Evolutionary conservation across 2,113 vertebrate species (phyloP).

Genomic region (Rhineura floridana): DNA sequence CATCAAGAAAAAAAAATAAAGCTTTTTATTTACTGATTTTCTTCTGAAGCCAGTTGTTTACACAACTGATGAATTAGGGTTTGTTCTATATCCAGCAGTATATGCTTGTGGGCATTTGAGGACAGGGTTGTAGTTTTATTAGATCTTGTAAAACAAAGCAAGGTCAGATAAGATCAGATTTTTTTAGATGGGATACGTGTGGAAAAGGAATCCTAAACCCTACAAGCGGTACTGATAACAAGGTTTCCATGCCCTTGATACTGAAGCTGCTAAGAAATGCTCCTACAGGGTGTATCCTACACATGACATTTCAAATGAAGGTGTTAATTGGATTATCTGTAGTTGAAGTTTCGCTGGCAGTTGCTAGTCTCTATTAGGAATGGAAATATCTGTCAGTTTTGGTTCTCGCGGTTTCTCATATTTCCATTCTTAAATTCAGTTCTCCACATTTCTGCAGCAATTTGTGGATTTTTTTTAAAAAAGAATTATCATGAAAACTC

Average conservation of each 20-base stretch:
- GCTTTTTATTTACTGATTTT: neutral
- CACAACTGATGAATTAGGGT: neutral
- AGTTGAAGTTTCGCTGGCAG: neutral
- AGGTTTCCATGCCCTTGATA: neutral
- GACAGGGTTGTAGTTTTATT: neutral
- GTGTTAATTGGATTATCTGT: neutral
- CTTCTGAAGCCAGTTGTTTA: neutral
- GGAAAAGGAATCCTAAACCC: neutral
- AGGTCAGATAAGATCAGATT: neutral
- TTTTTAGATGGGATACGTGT: neutral
- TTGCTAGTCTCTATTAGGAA: neutral
- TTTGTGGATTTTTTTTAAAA: too few relatives aligned
- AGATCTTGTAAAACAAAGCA: neutral
- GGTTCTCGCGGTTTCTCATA: too few relatives aligned
- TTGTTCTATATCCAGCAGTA: neutral
- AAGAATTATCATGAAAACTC: too few relatives aligned
- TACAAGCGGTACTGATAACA: neutral
- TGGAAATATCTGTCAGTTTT: too few relatives aligned
- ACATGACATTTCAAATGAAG: neutral
- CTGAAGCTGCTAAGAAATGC: neutral
- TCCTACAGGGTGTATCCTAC: neutral
- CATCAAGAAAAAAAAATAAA: too few relatives aligned
- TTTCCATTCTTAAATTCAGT: too few relatives aligned
- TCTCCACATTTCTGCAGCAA: too few relatives aligned
- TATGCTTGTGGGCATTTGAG: neutral